phyloP scores from a whole-genome alignment of 2,113 vertebrate genomes.

The Salvelinus fontinalis region DNA sequence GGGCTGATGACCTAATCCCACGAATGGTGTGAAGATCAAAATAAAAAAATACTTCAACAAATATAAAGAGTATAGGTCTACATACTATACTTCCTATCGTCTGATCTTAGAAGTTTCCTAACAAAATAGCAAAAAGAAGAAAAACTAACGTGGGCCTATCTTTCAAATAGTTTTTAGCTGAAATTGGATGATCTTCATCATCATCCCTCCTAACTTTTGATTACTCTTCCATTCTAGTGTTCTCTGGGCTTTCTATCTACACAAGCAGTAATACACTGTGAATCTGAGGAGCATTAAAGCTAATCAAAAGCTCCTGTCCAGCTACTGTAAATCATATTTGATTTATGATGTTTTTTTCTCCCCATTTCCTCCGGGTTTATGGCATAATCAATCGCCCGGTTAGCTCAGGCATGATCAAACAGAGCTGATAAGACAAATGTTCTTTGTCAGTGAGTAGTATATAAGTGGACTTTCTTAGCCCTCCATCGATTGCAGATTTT shows the following conservation, averaged over 20 bases:
- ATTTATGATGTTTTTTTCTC: conserved; percentile 42
- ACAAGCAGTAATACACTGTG: conserved; percentile 33
- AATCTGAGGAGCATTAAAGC: conserved; percentile 27
- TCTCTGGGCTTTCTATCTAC: conserved; percentile 17
- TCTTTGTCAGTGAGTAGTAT: conserved; percentile 43
- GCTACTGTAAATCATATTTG: conserved; percentile 48
- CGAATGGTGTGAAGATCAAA: not conserved
- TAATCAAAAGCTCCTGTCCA: conserved; percentile 35
- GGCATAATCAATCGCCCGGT: conserved; percentile 49
- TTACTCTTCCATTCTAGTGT: not conserved
- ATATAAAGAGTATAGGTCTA: too few relatives aligned
- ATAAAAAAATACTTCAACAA: too few relatives aligned
- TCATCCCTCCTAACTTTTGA: too few relatives aligned
- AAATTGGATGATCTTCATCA: not conserved
- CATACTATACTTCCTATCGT: too few relatives aligned
- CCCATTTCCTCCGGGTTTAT: conserved; percentile 38
- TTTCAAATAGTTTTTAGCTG: not conserved
- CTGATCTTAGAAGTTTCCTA: too few relatives aligned
- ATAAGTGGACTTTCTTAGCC: conserved; percentile 45
- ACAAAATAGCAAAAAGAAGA: too few relatives aligned
- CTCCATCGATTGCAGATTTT: conserved; percentile 59
- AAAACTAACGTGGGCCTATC: not conserved
- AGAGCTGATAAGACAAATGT: conserved; percentile 49
- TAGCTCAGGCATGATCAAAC: conserved; percentile 56
- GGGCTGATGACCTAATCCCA: not conserved